Evolutionary conservation across 1,140 invertebrate species (phyloP).

Genomic region (Nasonia vitripennis): DNA sequence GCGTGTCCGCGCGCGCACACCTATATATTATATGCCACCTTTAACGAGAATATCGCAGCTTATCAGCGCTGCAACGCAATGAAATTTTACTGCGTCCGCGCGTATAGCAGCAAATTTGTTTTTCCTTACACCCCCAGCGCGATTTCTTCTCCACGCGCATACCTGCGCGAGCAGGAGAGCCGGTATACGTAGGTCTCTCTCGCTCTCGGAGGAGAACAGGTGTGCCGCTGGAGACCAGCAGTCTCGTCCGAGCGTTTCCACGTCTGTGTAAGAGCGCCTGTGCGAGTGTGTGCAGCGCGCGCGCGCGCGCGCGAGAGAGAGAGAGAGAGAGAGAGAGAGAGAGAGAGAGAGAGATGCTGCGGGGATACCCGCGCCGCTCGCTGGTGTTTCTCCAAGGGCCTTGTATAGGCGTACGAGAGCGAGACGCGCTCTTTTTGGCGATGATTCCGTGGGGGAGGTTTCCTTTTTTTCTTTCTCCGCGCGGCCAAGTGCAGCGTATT

Average conservation of each 20-base stretch:
- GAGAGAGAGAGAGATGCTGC: not conserved
- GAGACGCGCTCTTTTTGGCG: not conserved
- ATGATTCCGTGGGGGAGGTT: not conserved
- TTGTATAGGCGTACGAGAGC: constrained; percentile 12
- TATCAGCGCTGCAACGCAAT: not conserved
- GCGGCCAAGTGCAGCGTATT: too few relatives aligned
- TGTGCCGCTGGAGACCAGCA: constrained; percentile 51
- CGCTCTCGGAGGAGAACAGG: constrained; percentile 56
- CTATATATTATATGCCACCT: not conserved
- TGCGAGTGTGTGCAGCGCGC: not conserved
- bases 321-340: not conserved
- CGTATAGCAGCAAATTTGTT: constrained; percentile 9
- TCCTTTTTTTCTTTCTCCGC: not conserved
- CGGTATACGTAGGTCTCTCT: constrained; percentile 47
- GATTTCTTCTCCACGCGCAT: not conserved
- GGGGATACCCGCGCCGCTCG: constrained; percentile 3
- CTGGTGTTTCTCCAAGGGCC: constrained; percentile 44
- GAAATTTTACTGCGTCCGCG: not conserved
- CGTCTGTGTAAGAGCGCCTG: not conserved
- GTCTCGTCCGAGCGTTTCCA: constrained; percentile 53
- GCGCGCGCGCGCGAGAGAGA: not conserved
- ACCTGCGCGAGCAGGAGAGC: constrained; percentile 36
- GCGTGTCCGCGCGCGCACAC: not conserved
- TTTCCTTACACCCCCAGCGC: constrained; percentile 3
- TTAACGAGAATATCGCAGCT: not conserved